A percentile compares a stretch with the other conserved stretches of the same genome.
Evolutionary conservation across 2,888 invertebrate species (phyloP).

Genomic region (Hofmannophila pseudospretella): DNA sequence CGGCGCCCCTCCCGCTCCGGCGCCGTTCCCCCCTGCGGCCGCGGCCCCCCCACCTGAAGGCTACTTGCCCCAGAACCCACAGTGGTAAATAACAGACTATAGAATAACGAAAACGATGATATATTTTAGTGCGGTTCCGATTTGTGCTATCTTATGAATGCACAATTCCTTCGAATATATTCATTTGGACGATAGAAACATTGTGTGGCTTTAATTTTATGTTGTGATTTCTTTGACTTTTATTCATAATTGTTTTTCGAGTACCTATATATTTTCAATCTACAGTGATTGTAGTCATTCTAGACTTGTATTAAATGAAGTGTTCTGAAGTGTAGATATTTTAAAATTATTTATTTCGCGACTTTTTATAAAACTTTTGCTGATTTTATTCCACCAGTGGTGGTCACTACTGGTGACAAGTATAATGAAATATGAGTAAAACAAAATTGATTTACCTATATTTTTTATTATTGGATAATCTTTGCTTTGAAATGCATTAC

Average conservation of each 20-base stretch:
- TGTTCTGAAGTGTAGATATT: conserved; percentile 6
- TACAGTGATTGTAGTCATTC: neutral
- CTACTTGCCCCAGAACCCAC: conserved; percentile 61
- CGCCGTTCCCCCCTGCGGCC: conserved; percentile 36
- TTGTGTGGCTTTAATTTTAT: conserved; percentile 11
- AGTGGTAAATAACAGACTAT: conserved; percentile 48
- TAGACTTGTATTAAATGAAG: neutral
- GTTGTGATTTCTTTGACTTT: conserved; percentile 11
- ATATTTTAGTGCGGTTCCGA: conserved; percentile 4
- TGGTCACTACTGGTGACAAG: too few species aligned
- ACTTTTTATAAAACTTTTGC: too few species aligned
- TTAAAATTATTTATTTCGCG: conserved; percentile 5
- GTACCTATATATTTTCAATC: conserved; percentile 4
- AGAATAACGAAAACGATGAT: neutral
- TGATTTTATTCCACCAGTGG: too few species aligned
- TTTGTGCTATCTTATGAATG: conserved; percentile 3
- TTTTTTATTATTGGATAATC: too few species aligned
- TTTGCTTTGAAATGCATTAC: conserved; percentile 5
- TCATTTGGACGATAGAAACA: neutral
- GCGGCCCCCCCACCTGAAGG: conserved; percentile 26
- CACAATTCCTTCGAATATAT: conserved; percentile 1
- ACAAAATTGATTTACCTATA: too few species aligned
- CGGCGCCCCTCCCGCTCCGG: conserved; percentile 48
- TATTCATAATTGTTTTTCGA: conserved; percentile 3
- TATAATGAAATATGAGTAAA: too few species aligned